These are phyloP conservation scores for Cryptocheilus praepositus DNA, from an alignment of 2,888 invertebrate species.

Conservation along the genomic window DNA sequence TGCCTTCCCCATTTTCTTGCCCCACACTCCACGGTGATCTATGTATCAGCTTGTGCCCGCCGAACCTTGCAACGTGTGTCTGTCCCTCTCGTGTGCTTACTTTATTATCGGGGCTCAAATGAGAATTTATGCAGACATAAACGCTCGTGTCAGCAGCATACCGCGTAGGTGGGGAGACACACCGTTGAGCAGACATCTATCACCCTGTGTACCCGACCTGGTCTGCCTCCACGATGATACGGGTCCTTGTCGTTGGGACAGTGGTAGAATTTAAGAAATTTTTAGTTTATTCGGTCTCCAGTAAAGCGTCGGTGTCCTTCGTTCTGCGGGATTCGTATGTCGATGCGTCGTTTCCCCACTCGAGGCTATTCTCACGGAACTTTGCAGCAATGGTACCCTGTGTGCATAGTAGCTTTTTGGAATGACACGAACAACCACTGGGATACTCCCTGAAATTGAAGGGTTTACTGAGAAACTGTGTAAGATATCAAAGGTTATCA, in stretches of 20 bases:
- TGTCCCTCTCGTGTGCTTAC: constrained; percentile 63
- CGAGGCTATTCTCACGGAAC: no score
- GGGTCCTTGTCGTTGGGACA: constrained; percentile 27
- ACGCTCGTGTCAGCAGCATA: constrained; percentile 68
- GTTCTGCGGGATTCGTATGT: no score
- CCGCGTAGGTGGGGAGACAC: constrained; percentile 62
- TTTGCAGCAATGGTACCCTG: no score
- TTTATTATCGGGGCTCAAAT: constrained; percentile 72
- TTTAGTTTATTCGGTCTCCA: not conserved
- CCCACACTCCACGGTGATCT: constrained; percentile 61
- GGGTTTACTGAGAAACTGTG: no score
- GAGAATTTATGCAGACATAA: constrained; percentile 72
- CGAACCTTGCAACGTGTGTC: constrained; percentile 60
- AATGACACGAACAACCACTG: no score
- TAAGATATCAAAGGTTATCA: not conserved
- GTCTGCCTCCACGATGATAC: constrained; percentile 34
- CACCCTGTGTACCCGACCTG: constrained; percentile 53
- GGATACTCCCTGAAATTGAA: no score
- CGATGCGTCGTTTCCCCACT: no score
- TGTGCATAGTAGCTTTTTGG: no score
- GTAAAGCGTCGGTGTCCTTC: not conserved
- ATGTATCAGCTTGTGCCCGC: constrained; percentile 61
- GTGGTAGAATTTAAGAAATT: constrained; percentile 38
- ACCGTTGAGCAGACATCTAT: constrained; percentile 60
- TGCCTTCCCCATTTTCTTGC: constrained; percentile 43